Evolutionary conservation across 2,797 vertebrate species (phyloP), one percentile per base, ranked within the genome.

Genomic region (Chelon auratus): DNA sequence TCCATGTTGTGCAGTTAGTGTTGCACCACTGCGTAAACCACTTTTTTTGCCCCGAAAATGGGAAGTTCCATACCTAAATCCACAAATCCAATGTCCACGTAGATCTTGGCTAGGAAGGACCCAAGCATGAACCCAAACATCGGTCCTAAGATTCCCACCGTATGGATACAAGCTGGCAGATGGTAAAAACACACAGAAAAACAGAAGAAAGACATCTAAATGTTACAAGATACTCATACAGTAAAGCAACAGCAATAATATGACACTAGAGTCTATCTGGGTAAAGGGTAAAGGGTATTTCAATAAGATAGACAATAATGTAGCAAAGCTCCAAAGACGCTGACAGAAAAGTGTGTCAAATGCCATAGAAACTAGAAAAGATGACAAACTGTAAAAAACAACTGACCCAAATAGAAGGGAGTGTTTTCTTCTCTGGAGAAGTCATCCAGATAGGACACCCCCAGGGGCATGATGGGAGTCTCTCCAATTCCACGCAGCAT

Each of bases 121-220:
- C 95, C 96, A 73, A 99, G 73, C 87, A 97, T 87, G 66, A 95
- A 97, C 11, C 97, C 97, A 81, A 96, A 86, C 91, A 99, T 95
- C 0, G 96, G 96, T 0, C 96, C 96, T 0, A 96, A 14, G 39
- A 97, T 91, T 7, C 95, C 95, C 20, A 95, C 84, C 10, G 95
- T 95, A 9, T 97, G 96, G 61, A 97, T 90, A 70, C 93, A 94
- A 15, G 96, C 98, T 99, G 69, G 17, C 13, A 30, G 9, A 51
- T 4, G 10, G 18, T 9, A 48, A 18, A 48, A 15, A 45, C 3
- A 45, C 39, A 13, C 12, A 6, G 14, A 17, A 5, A 43, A 14
- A n/a, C n/a, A 43, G 13, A 4, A 3, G 45, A 22, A 20, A 4
- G 9, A 22, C 18, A 20, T 43, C 2, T 50, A 12, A 50, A 22